Percentiles rank a stretch among this genome's conserved stretches.
phyloP scores from a whole-genome alignment of 1,140 invertebrate species.

The Drosophila watanabei region DNA sequence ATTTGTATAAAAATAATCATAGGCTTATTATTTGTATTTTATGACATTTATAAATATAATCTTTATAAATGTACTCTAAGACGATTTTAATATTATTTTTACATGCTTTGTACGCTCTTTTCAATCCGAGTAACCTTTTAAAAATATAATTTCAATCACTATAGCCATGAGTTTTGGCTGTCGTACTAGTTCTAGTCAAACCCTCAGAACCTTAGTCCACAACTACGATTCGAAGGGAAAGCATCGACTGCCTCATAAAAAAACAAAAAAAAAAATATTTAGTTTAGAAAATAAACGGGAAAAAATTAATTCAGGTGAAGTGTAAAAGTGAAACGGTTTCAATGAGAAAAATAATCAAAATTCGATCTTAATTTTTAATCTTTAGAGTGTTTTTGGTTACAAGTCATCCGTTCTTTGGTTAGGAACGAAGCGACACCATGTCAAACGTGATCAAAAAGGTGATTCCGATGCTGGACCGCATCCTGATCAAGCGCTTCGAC shows the following conservation, averaged over 20 bases:
- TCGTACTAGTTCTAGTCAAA: background rate
- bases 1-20: too few relatives aligned
- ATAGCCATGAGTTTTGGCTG: constrained; percentile 3
- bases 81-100: background rate
- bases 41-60: too few relatives aligned
- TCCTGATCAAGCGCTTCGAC: constrained; percentile 96
- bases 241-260: constrained; percentile 10
- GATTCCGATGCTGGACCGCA: constrained; percentile 97
- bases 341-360: constrained; percentile 4
- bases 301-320: background rate
- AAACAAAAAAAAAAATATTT: background rate
- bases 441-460: constrained; percentile 90
- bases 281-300: background rate
- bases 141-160: background rate
- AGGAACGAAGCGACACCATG: constrained; percentile 22
- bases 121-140: background rate
- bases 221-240: background rate
- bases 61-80: too few relatives aligned
- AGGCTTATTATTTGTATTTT: too few relatives aligned
- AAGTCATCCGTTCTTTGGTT: background rate
- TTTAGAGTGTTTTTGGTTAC: background rate
- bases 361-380: background rate
- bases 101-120: background rate
- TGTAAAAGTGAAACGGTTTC: background rate
- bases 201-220: constrained; percentile 7